Conservation (phyloP, 1,140 invertebrate species). For the Halictus rubicundus region DNA sequence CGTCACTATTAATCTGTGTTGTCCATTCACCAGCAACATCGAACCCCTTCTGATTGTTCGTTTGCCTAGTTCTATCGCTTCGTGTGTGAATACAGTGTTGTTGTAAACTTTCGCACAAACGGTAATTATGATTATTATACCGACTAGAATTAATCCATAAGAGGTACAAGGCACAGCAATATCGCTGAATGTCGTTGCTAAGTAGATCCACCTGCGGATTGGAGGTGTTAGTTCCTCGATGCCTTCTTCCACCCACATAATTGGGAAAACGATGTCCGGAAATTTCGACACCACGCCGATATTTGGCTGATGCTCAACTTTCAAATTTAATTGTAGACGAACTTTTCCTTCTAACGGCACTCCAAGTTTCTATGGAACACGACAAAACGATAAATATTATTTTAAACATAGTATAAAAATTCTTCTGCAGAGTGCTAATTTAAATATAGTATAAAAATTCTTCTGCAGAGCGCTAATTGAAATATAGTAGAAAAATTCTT, state of each 20-base stretch:
- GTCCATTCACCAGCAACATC: conserved; percentile 85
- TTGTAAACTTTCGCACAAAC: conserved; percentile 88
- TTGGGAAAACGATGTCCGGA: conserved; percentile 90
- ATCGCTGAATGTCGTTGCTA: conserved; percentile 88
- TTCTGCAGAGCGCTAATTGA: too few species aligned
- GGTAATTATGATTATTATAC: conserved; percentile 83
- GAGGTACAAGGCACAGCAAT: conserved; percentile 85
- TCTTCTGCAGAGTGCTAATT: too few species aligned
- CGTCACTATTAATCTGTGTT: conserved; percentile 83
- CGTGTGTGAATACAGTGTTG: conserved; percentile 86
- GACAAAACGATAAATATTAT: not conserved
- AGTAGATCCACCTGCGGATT: conserved; percentile 88
- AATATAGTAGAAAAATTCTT: too few species aligned
- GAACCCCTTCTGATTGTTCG: conserved; percentile 86
- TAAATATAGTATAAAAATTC: too few species aligned
- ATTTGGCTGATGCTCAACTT: conserved; percentile 86
- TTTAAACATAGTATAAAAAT: not conserved
- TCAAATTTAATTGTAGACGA: conserved; percentile 90
- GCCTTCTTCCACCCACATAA: conserved; percentile 95
- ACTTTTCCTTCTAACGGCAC: conserved; percentile 91
- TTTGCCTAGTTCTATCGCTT: conserved; percentile 88
- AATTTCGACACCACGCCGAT: conserved; percentile 88
- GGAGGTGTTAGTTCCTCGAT: conserved; percentile 89
- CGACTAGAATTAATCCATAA: conserved; percentile 87
- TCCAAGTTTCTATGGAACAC: conserved; percentile 88